Evolutionary conservation across 2,888 invertebrate species (phyloP).

Genomic region (Ptychoptera albimana): DNA sequence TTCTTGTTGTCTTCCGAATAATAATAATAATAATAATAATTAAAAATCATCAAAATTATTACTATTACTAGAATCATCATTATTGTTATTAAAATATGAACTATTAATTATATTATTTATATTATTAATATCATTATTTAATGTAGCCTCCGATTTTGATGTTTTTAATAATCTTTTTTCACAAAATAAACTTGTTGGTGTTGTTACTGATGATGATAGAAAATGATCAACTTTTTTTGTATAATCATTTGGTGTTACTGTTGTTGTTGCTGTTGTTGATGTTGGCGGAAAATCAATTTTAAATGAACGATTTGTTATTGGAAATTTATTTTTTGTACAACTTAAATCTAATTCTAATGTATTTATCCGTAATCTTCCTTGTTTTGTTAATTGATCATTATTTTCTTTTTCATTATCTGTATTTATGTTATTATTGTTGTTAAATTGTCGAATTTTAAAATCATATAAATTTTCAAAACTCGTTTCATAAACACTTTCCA

Average conservation of each 20-base stretch:
- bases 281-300: constrained; percentile 12
- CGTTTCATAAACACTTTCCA: constrained; percentile 33
- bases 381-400: constrained; percentile 22
- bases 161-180: constrained; percentile 26
- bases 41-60: too few species aligned
- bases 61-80: neutral
- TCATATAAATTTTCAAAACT: constrained; percentile 31
- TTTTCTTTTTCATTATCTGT: constrained; percentile 13
- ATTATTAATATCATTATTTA: constrained; percentile 1
- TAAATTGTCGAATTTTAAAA: constrained; percentile 4
- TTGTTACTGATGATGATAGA: constrained; percentile 23
- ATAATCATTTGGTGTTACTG: constrained; percentile 6
- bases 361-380: constrained; percentile 25
- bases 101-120: constrained; percentile 3
- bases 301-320: constrained; percentile 30
- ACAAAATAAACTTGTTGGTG: constrained; percentile 26
- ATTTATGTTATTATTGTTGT: constrained; percentile 7
- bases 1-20: too few species aligned
- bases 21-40: too few species aligned
- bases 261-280: constrained; percentile 8
- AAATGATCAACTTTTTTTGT: constrained; percentile 14
- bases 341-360: constrained; percentile 34
- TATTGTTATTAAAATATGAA: constrained; percentile 3
- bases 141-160: constrained; percentile 25
- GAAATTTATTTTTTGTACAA: constrained; percentile 42